Percentiles rank a stretch among this genome's conserved stretches.
Conservation (phyloP, 1,140 invertebrate species). For the Drosophila burlai region DNA sequence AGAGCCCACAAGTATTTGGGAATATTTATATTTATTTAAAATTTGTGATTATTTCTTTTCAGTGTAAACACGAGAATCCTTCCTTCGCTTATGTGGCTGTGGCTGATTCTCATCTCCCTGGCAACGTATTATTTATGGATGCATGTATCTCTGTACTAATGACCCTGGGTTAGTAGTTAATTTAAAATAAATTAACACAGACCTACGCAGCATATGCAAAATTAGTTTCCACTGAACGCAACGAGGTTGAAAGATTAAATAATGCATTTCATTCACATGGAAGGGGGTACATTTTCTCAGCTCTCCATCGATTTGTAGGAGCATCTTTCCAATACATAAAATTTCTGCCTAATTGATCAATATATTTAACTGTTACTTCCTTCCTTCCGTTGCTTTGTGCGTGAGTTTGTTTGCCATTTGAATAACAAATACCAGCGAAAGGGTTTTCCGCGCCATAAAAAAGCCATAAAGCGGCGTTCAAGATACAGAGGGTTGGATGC, state of each 20-base stretch:
- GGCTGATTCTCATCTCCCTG: constrained; percentile 23
- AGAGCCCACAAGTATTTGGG: too few relatives aligned
- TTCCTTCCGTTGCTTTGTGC: constrained; percentile 41
- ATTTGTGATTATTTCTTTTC: neutral
- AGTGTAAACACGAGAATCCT: neutral
- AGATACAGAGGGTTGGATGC: constrained; percentile 46
- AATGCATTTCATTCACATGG: neutral
- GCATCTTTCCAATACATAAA: constrained; percentile 38
- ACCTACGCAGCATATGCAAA: constrained; percentile 22
- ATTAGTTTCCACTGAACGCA: constrained; percentile 13
- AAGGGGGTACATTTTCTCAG: neutral
- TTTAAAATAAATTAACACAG: constrained; percentile 42
- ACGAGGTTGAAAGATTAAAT: constrained; percentile 18
- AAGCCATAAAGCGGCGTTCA: constrained; percentile 35
- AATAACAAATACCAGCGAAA: constrained; percentile 68
- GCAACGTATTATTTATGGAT: constrained; percentile 47
- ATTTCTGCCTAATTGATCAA: constrained; percentile 79
- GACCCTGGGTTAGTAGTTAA: constrained; percentile 21
- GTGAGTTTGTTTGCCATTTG: constrained; percentile 56
- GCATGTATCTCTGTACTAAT: constrained; percentile 22
- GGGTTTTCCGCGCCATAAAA: constrained; percentile 78
- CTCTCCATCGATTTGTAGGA: neutral
- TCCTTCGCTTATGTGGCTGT: constrained; percentile 13
- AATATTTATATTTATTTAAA: neutral
- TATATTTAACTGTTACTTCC: constrained; percentile 54